Evolutionary conservation across 2,797 vertebrate species (phyloP).

Genomic region (Notamacropus eugenii): DNA sequence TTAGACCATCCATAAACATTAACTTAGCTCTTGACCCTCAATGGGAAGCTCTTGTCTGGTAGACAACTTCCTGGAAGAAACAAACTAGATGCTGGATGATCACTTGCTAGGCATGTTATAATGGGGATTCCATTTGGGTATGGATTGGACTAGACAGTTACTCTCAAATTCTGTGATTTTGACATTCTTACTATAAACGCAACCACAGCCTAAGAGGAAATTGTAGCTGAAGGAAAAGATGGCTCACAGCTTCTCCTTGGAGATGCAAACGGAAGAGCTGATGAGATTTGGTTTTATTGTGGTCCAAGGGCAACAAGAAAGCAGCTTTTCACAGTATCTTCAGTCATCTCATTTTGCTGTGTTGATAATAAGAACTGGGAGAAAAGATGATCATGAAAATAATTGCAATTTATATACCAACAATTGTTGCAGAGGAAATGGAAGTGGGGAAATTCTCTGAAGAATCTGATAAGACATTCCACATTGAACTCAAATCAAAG

Average conservation of each 20-base stretch:
- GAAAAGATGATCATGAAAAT: not conserved
- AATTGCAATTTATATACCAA: not conserved
- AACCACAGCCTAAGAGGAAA: not conserved
- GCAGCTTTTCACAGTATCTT: not conserved
- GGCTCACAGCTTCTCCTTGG: not conserved
- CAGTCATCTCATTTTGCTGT: not conserved
- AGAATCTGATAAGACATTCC: not conserved
- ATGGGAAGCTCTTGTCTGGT: not conserved
- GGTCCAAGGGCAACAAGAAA: not conserved
- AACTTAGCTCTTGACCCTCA: not conserved
- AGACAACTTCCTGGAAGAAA: not conserved
- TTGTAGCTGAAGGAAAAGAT: not conserved
- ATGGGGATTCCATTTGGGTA: not conserved
- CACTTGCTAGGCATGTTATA: not conserved
- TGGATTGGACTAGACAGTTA: not conserved
- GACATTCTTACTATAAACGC: not conserved
- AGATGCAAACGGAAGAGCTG: not conserved
- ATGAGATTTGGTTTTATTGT: not conserved
- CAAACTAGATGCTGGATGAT: not conserved
- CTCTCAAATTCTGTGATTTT: not conserved
- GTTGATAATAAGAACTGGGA: not conserved
- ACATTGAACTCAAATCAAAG: not conserved
- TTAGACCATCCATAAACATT: not conserved
- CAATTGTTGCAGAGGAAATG: not conserved
- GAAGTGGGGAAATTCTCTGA: not conserved